Evolutionary conservation across 2,113 vertebrate species (phyloP).

Genomic region (Chrysemys picta): DNA sequence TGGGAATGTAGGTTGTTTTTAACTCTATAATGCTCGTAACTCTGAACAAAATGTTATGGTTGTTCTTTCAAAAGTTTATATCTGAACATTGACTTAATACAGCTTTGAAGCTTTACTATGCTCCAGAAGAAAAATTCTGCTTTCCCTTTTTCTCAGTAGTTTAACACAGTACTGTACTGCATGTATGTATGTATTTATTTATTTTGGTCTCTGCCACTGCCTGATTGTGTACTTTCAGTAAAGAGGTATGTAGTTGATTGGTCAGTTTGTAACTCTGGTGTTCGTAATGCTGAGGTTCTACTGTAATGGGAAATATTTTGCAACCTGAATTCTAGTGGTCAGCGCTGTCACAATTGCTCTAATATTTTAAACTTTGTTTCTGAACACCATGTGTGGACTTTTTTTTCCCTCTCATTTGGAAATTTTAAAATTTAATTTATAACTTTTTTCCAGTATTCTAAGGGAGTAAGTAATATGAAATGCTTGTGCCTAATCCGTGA

Average conservation of each 20-base stretch:
- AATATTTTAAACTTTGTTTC: background rate
- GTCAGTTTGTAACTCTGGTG: too few species aligned
- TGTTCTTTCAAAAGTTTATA: too few species aligned
- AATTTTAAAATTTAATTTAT: background rate
- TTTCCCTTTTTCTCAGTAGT: constrained; percentile 7
- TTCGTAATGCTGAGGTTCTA: background rate
- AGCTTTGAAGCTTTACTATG: too few species aligned
- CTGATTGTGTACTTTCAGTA: background rate
- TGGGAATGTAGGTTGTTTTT: background rate
- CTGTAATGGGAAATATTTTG: background rate
- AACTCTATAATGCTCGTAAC: too few species aligned
- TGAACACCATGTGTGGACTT: accelerated
- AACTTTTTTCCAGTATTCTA: background rate
- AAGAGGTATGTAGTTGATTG: too few species aligned
- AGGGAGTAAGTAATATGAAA: background rate
- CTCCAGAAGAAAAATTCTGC: too few species aligned
- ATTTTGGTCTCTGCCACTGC: too few species aligned
- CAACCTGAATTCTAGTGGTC: background rate
- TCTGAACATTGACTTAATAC: too few species aligned
- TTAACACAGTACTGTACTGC: background rate
- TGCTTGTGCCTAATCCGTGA: background rate
- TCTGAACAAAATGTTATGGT: too few species aligned
- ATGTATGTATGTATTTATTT: too few species aligned
- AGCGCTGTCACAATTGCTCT: constrained; percentile 29
- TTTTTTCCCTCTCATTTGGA: background rate